Conservation (phyloP, 2,113 vertebrate genomes). For the Alectura lathami region DNA sequence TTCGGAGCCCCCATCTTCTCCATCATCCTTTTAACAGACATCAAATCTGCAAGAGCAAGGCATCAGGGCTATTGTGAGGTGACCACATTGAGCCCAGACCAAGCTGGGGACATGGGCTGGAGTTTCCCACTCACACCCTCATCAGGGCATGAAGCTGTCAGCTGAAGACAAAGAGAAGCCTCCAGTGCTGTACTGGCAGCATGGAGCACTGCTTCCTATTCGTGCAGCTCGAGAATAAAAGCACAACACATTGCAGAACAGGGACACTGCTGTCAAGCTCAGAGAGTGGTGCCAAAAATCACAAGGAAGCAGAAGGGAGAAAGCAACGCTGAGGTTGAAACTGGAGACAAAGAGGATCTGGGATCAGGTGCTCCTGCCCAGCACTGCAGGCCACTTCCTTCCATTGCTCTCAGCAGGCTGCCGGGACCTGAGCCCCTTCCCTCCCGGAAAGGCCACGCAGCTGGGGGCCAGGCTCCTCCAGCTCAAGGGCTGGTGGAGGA, state of each 20-base stretch:
- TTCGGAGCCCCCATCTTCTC: slow-evolving; percentile 95
- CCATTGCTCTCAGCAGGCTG: slow-evolving; percentile 3
- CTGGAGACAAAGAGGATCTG: slow-evolving; percentile 31
- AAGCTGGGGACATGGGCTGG: not conserved
- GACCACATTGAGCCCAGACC: not conserved
- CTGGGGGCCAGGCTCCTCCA: not conserved
- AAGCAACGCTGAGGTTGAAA: not conserved
- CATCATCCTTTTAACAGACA: slow-evolving; percentile 98
- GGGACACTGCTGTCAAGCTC: not conserved
- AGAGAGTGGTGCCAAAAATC: slow-evolving; percentile 23
- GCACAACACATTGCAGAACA: not conserved
- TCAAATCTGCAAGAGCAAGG: slow-evolving; percentile 82
- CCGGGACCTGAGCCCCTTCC: slow-evolving; percentile 36
- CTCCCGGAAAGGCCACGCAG: not conserved
- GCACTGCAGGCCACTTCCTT: slow-evolving; percentile 65
- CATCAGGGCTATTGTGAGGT: fast-evolving
- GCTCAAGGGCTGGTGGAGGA: not conserved
- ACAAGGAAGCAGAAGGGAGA: not conserved
- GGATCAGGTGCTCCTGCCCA: slow-evolving; percentile 23
- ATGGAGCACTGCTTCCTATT: not conserved
- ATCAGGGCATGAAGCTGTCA: not conserved
- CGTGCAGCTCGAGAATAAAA: not conserved
- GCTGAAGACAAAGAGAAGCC: not conserved
- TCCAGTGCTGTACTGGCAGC: not conserved
- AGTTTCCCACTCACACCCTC: not conserved